A percentile compares a stretch with the other conserved stretches of the same genome.
Conservation (phyloP, 2,113 vertebrate genomes). For the Nansenia antarctica region DNA sequence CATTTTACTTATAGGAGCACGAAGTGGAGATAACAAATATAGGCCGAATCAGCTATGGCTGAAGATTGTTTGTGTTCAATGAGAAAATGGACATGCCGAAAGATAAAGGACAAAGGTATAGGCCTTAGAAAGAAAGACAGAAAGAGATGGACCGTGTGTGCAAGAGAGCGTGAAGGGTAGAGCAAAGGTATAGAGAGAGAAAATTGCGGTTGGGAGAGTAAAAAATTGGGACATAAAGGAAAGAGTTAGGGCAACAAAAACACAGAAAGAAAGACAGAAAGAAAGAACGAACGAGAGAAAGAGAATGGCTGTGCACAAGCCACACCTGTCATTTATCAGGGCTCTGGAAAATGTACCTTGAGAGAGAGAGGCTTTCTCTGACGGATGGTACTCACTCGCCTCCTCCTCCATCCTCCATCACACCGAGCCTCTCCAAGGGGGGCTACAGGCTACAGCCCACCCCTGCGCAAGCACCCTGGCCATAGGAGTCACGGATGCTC, state of each 20-base stretch:
- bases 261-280: neutral
- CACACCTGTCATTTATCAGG: constrained; percentile 1
- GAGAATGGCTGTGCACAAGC: neutral
- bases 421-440: neutral
- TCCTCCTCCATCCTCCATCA: neutral
- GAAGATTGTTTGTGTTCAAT: too few relatives aligned
- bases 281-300: neutral
- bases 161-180: neutral
- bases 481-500: too few relatives aligned
- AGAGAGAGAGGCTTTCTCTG: constrained; percentile 6
- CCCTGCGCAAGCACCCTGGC: neutral
- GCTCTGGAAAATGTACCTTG: constrained; percentile 3
- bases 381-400: neutral
- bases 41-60: too few relatives aligned
- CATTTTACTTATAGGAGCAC: too few relatives aligned
- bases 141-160: too few relatives aligned
- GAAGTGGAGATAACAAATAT: too few relatives aligned
- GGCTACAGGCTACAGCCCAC: neutral
- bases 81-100: too few relatives aligned
- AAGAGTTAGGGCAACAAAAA: neutral
- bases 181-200: neutral
- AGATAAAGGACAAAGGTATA: too few relatives aligned
- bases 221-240: neutral
- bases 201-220: neutral
- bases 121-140: too few relatives aligned